Base-by-base conservation (phyloP, 2,888 invertebrate species). In the Seira musarum region DNA sequence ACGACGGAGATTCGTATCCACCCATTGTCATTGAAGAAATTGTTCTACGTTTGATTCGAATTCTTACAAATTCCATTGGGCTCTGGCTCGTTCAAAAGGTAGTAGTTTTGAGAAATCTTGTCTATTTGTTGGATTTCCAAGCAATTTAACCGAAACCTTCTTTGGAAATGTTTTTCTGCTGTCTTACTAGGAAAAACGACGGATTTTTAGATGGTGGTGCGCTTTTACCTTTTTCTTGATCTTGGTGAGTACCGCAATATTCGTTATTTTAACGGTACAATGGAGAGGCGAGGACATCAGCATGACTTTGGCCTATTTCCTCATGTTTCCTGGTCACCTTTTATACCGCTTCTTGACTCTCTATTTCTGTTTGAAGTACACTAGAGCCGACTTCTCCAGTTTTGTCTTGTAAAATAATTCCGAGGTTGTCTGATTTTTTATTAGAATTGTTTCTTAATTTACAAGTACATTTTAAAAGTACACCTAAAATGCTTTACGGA, bases 251-350 rank as follows among this genome's bases (percentile, higher is more conserved):
- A 78, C 78, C 2, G 10, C 49, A 0, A 78, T 78, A 21, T 78
- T 78, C 40, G 35, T 78, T 46, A 67, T 72, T 72, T 25, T 78
- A 21, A 78, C 78, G 19, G 72, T 78, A 1, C 66, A 30, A 5
- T 78, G 78, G 78, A 35, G 78, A 40, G 78, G 78, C 10, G 78
- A 78, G 17, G 72, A 78, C 15, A 72, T 78, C 19, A 78, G 78
- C 30, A n/a, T 30, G 10, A 72, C 78, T 15, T 30, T 78, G 21
- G 78, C 71, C 1, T 78, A 78, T 35, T 78, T 78, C 35, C 60
- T 78, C 24, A 71, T 78, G 71, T 78, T 78, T 21, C 78, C 78
- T 10, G 71, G 78, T n/a, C 78, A 78, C 40, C 49, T 78, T 24
- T 25, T 78, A 25, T 78, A 72, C 46, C 57, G 78, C 1, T 78